Conservation (phyloP, 2,113 vertebrate genomes). For the Erythrocercus mccallii region DNA sequence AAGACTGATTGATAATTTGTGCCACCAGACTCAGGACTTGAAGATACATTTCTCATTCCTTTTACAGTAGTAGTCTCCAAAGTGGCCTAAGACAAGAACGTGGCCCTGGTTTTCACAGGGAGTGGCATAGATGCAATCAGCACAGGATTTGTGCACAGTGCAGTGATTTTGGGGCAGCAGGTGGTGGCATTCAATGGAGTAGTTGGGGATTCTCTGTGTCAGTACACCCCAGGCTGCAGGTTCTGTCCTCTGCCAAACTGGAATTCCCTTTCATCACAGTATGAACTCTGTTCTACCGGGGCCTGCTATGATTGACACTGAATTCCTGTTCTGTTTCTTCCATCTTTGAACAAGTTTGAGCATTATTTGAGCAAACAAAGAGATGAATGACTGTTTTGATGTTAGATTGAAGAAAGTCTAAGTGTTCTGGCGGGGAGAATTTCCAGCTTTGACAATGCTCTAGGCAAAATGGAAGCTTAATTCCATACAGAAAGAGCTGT, state of each 20-base stretch:
- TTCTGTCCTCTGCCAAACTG: not conserved
- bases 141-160: not conserved
- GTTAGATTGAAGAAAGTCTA: not conserved
- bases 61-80: not conserved
- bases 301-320: not conserved
- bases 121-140: not conserved
- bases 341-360: conserved; percentile 28
- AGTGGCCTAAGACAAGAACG: not conserved
- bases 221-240: not conserved
- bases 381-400: conserved; percentile 33
- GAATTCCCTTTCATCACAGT: not conserved
- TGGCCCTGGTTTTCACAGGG: not conserved
- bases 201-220: not conserved
- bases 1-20: not conserved
- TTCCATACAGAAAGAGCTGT: not conserved
- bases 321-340: conserved; percentile 17
- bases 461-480: conserved; percentile 12
- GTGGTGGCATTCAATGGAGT: not conserved
- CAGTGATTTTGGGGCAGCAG: not conserved
- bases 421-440: not conserved
- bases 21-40: not conserved
- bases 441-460: conserved; percentile 9
- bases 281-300: not conserved
- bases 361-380: conserved; percentile 35
- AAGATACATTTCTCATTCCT: not conserved